These are phyloP conservation scores for Myxocyprinus asiaticus DNA, from an alignment of 2,113 vertebrate species.

Conservation along the genomic window DNA sequence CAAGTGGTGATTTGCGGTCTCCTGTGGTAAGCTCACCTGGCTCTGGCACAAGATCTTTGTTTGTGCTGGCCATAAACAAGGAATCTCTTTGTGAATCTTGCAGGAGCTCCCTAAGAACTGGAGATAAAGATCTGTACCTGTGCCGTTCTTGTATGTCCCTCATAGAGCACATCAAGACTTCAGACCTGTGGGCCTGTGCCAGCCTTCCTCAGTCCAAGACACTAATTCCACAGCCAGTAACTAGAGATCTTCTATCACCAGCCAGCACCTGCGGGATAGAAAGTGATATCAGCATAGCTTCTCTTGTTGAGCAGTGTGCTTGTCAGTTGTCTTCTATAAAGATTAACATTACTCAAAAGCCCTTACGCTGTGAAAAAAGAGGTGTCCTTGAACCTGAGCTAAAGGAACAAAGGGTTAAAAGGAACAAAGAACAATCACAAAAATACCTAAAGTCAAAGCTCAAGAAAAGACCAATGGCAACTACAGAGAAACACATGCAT, in stretches of 20 bases:
- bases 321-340: constrained; percentile 73
- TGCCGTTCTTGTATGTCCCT: constrained; percentile 73
- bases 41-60: constrained; percentile 10
- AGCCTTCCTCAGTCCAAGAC: constrained; percentile 28
- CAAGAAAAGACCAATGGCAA: constrained; percentile 23
- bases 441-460: constrained; percentile 50
- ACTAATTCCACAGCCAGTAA: constrained; percentile 42
- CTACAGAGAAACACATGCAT: background rate
- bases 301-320: constrained; percentile 70
- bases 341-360: constrained; percentile 52
- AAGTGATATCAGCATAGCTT: constrained; percentile 63
- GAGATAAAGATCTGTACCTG: constrained; percentile 65
- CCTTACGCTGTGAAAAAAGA: constrained; percentile 22
- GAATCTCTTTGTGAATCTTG: constrained; percentile 62
- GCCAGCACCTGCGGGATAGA: constrained; percentile 58
- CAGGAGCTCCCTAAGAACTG: constrained; percentile 52
- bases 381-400: background rate
- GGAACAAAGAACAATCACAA: constrained; percentile 22
- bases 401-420: constrained; percentile 2
- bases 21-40: background rate
- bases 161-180: constrained; percentile 60
- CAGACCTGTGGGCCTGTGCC: constrained; percentile 53
- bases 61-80: constrained; percentile 48
- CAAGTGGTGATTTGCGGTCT: constrained; percentile 39
- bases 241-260: constrained; percentile 50